A percentile compares a stretch with the other conserved stretches of the same genome.
These are phyloP conservation scores for Macroramphosus scolopax DNA, from an alignment of 2,797 vertebrate genomes.

Conservation along the genomic window DNA sequence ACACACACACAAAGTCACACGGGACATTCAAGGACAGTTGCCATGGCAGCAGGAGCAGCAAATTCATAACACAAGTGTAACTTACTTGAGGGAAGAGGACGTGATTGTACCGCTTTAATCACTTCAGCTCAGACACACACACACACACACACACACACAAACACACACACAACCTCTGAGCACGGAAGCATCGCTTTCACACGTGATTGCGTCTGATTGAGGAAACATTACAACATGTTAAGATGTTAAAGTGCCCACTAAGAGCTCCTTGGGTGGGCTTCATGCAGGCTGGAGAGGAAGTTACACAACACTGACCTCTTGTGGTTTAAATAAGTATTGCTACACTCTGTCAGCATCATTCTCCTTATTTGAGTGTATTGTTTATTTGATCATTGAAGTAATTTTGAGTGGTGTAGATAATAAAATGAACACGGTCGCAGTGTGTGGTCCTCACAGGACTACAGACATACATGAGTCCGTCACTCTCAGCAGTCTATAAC, in stretches of 20 bases:
- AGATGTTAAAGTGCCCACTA: not conserved
- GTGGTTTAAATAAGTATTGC: slow-evolving; percentile 12
- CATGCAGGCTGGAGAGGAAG: not conserved
- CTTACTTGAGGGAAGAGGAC: slow-evolving; percentile 36
- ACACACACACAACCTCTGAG: not conserved
- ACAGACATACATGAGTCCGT: too few species aligned
- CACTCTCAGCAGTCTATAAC: too few species aligned
- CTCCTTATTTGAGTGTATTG: too few species aligned
- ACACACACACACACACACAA: not conserved
- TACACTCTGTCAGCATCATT: too few species aligned
- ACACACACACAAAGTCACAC: slow-evolving; percentile 7
- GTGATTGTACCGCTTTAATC: slow-evolving; percentile 43
- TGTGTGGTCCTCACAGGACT: too few species aligned
- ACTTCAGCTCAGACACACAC: slow-evolving; percentile 9
- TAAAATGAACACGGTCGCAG: too few species aligned
- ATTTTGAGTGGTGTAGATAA: too few species aligned
- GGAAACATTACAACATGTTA: slow-evolving; percentile 5
- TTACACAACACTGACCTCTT: slow-evolving; percentile 50
- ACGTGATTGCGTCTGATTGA: slow-evolving; percentile 3
- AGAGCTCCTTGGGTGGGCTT: not conserved
- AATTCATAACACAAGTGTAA: slow-evolving; percentile 38
- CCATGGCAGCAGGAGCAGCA: slow-evolving; percentile 57
- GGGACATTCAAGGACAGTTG: slow-evolving; percentile 53
- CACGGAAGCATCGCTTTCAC: not conserved
- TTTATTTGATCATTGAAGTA: too few species aligned